Evolutionary conservation across 2,888 invertebrate genomes (phyloP).

Genomic region (Melipona bicolor): DNA sequence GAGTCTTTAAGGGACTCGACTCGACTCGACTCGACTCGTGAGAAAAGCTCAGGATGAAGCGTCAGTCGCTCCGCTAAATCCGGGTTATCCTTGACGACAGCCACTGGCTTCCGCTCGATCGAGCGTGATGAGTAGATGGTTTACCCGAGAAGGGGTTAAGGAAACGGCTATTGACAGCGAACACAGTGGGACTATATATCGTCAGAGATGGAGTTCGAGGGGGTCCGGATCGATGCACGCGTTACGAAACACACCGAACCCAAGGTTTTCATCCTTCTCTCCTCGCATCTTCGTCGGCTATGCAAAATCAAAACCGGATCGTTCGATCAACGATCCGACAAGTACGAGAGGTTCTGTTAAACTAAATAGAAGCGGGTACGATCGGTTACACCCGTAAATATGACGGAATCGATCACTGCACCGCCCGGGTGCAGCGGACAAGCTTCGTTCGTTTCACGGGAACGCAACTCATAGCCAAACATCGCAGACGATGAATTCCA

Average conservation of each 20-base stretch:
- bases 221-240: conserved; percentile 26
- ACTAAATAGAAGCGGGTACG: neutral
- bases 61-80: conserved; percentile 48
- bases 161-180: conserved; percentile 41
- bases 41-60: conserved; percentile 24
- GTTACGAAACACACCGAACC: neutral
- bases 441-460: neutral
- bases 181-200: conserved; percentile 26
- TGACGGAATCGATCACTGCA: neutral
- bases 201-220: neutral
- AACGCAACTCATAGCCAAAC: neutral
- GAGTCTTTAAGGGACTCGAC: no score
- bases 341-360: neutral
- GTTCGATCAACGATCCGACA: neutral
- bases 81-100: conserved; percentile 68
- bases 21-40: conserved; percentile 16
- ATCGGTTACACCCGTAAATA: neutral
- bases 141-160: conserved; percentile 55
- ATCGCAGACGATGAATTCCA: neutral
- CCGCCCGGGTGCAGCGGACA: neutral
- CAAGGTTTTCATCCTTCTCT: no score
- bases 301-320: neutral
- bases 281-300: neutral
- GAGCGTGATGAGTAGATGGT: conserved; percentile 61
- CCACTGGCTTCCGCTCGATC: conserved; percentile 65